Percentiles rank a stretch among this genome's conserved stretches.
phyloP scores from a whole-genome alignment of 2,888 invertebrate genomes.

The Acrocera orbiculus region DNA sequence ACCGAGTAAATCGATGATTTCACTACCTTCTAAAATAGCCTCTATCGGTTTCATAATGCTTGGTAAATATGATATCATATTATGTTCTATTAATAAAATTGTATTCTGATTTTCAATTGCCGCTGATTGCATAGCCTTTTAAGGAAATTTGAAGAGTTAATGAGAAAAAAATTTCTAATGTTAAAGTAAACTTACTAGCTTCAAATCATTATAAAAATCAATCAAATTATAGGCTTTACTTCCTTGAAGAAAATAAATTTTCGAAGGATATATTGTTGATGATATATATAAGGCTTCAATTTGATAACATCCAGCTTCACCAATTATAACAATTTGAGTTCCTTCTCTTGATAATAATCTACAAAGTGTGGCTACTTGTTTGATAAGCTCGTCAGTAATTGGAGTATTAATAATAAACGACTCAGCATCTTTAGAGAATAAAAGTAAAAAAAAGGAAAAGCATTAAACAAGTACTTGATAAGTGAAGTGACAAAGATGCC shows the following conservation, averaged over 20 bases:
- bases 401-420: slow-evolving; percentile 42
- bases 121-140: slow-evolving; percentile 54
- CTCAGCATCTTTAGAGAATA: slow-evolving; percentile 38
- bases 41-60: slow-evolving; percentile 55
- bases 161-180: neutral
- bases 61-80: slow-evolving; percentile 47
- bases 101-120: slow-evolving; percentile 64
- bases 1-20: slow-evolving; percentile 42
- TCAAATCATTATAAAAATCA: slow-evolving; percentile 62
- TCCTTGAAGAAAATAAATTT: slow-evolving; percentile 36
- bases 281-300: slow-evolving; percentile 58
- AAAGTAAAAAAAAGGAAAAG: neutral
- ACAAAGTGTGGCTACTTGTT: slow-evolving; percentile 44
- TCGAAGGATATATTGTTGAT: slow-evolving; percentile 52
- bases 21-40: slow-evolving; percentile 61
- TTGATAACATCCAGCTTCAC: slow-evolving; percentile 64
- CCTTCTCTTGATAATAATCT: slow-evolving; percentile 41
- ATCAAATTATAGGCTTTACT: slow-evolving; percentile 38
- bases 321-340: slow-evolving; percentile 35
- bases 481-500: no score
- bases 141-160: slow-evolving; percentile 6
- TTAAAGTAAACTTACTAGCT: slow-evolving; percentile 36
- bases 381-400: slow-evolving; percentile 47
- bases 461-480: neutral
- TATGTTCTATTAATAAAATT: slow-evolving; percentile 66